Evolutionary conservation across 2,113 vertebrate species (phyloP), one percentile per base, ranked within the genome.

Genomic region (Alligator sinensis): DNA sequence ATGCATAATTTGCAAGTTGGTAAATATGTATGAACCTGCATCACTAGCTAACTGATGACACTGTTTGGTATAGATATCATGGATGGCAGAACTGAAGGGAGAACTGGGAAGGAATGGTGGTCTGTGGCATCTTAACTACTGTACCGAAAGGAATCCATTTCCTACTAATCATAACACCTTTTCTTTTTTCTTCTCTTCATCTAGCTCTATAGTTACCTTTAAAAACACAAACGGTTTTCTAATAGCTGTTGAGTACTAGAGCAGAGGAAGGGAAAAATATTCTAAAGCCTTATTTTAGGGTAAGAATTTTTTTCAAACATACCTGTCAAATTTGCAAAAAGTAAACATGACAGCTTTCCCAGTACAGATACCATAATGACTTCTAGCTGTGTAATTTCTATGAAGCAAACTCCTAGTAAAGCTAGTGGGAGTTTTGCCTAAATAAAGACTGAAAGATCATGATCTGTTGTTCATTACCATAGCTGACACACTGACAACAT

Each of bases 21-120:
- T 98, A 96, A 98, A 98, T 97, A 97, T 96, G 96, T 77, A 98
- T 96, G 94, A 98, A 94, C 70, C 87, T 90, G 91, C 66, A 47
- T 9, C 1, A 4, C 93, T 0, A 88, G 92, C 91, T 84, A n/a
- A 87, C 28, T 80, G 91, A 91, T 94, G 92, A 93, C 91, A 95
- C 24, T 60, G 19, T 82, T 90, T 96, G 83, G 64, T 18, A 78
- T 47, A 96, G 91, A 92, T 77, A 92, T 86, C 89, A 55, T 13
- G 78, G 87, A 82, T 76, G 25, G 21, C 28, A 96, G 82, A 87
- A 93, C 81, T 82, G 30, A 87, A 77, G 86, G 21, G 89, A 30
- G 15, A 60, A 55, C 38, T 95, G 87, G 57, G 86, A 83, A 81
- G 84, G 7, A 22, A 77, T 59, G 11, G 91, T 7, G 28, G 68